phyloP scores from a whole-genome alignment of 2,113 vertebrate species.

The Anhinga rufa region DNA sequence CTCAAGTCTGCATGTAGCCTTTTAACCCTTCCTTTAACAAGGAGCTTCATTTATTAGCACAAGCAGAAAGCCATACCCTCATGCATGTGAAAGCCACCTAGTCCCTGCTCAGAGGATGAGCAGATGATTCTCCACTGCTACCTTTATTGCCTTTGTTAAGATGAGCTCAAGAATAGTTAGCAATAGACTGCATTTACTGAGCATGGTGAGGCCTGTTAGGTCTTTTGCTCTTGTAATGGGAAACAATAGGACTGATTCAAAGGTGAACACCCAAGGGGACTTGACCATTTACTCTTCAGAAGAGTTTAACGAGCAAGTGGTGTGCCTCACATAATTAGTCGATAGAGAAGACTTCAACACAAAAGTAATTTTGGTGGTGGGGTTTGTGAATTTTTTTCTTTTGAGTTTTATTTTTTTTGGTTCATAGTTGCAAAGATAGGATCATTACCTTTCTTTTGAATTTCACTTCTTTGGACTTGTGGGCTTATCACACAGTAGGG shows the following conservation, averaged over 20 bases:
- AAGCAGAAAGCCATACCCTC: not conserved
- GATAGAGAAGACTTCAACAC: not conserved
- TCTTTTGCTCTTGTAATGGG: not conserved
- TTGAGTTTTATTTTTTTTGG: not conserved
- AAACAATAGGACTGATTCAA: not conserved
- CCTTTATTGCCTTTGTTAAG: not conserved
- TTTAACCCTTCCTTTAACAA: conserved; percentile 32
- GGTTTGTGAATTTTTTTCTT: too few species aligned
- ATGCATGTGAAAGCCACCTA: not conserved
- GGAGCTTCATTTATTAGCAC: not conserved
- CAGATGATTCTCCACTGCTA: not conserved
- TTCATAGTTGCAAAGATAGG: not conserved
- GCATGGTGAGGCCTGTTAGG: fast-evolving
- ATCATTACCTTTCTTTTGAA: not conserved
- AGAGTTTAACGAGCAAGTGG: not conserved
- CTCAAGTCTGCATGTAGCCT: not conserved
- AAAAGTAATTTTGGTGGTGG: not conserved
- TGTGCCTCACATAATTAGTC: not conserved
- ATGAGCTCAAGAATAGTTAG: not conserved
- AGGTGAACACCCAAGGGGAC: not conserved
- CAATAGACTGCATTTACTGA: not conserved
- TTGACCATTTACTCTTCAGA: not conserved
- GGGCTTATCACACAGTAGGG: not conserved
- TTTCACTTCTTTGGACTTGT: not conserved
- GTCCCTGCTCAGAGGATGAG: not conserved